phyloP scores from a whole-genome alignment of 2,113 vertebrate species.

The Corythaeola cristata region DNA sequence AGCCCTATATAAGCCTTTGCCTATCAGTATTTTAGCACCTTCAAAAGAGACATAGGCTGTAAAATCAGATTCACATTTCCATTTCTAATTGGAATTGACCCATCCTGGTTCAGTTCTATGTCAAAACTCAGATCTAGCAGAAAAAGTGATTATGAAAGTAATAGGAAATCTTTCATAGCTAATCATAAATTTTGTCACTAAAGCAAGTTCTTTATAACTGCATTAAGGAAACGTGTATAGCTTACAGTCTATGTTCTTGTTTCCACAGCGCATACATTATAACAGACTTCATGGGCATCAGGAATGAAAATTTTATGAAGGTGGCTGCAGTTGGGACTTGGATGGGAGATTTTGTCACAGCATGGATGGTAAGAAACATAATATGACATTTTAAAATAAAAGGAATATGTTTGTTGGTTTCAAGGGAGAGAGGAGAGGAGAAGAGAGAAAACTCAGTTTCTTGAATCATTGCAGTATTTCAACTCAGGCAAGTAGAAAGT shows the following conservation, averaged over 20 bases:
- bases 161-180: neutral
- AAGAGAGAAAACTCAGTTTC: neutral
- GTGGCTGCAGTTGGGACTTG: constrained; percentile 96
- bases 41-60: neutral
- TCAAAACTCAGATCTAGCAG: neutral
- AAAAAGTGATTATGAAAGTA: neutral
- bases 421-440: neutral
- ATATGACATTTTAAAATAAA: neutral
- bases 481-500: neutral
- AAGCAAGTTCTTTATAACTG: neutral
- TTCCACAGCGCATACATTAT: constrained; percentile 89
- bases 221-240: neutral
- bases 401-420: neutral
- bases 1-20: neutral
- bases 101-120: neutral
- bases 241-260: constrained; percentile 66
- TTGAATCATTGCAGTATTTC: neutral
- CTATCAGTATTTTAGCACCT: neutral
- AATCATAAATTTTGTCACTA: neutral
- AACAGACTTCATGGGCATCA: constrained; percentile 98
- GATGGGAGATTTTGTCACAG: constrained; percentile 99
- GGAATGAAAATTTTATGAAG: constrained; percentile 99
- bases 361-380: constrained; percentile 93
- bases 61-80: neutral
- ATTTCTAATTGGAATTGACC: constrained; percentile 20